Base-by-base conservation (phyloP, 2,797 vertebrate species). In the Bovichtus variegatus region DNA sequence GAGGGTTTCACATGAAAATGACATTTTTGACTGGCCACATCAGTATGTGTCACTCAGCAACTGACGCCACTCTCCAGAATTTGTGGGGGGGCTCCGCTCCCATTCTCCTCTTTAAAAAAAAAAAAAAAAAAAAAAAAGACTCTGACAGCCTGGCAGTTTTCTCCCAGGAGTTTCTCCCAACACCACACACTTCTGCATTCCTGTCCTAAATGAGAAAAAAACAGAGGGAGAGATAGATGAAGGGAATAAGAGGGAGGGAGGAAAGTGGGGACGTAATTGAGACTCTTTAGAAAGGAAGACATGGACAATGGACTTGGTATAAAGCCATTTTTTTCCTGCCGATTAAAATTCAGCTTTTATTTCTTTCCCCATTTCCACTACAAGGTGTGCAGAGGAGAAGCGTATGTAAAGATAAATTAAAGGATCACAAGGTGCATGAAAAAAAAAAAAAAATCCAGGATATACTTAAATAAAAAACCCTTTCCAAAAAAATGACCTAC, bases 21-120 rank as follows among this genome's bases (percentile, higher is more conserved):
- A 94, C 93, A 94, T 96, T 93, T 95, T 92, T 95, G 95, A 95
- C 95, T 95, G 86, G 4, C 51, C 92, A 87, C 91, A 93, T 95
- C 93, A 92, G 88, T 91, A 86, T 84, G 84, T 95, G 95, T 95
- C 96, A 94, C 91, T 95, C 94, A 90, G 94, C 86, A 81, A 95
- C 90, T 93, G 87, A 94, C 81, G 86, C 93, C 83, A 78, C 89
- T 80, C 78, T 88, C 74, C 71, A 83, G 90, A 74, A 74, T 93
- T 94, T 94, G 85, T 93, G 90, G 89, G 80, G 78, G 89, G 77
- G 85, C 90, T 89, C 88, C 41, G 4, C 82, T 88, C 89, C 85
- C 87, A 72, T 84, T 34, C 27, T 8, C 34, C 27, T 27, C 27
- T 27, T 27, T n/a, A n/a, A n/a, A n/a, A n/a, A n/a, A n/a, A n/a